A percentile compares a stretch with the other conserved stretches of the same genome.
Evolutionary conservation across 2,113 vertebrate species (phyloP).

Genomic region (human): GRCh38 chr3:8848501-8849000

Average conservation of each 20-base stretch:
- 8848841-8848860: background rate
- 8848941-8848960: background rate
- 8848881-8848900: background rate
- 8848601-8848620: too few relatives aligned
- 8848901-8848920: background rate
- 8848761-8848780: background rate
- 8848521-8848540: background rate
- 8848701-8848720: background rate
- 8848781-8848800: background rate
- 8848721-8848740: background rate
- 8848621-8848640: background rate
- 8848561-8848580: background rate
- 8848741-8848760: background rate
- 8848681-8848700: background rate
- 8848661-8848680: background rate
- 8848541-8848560: background rate
- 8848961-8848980: background rate
- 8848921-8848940: background rate
- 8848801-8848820: background rate
- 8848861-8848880: background rate
- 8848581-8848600: background rate
- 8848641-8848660: background rate
- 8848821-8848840: background rate
- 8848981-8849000: background rate
- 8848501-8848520: background rate